Percentiles rank a stretch among this genome's conserved stretches.
phyloP scores from a whole-genome alignment of 2,888 invertebrate genomes.

The Anagyrus pseudococci region DNA sequence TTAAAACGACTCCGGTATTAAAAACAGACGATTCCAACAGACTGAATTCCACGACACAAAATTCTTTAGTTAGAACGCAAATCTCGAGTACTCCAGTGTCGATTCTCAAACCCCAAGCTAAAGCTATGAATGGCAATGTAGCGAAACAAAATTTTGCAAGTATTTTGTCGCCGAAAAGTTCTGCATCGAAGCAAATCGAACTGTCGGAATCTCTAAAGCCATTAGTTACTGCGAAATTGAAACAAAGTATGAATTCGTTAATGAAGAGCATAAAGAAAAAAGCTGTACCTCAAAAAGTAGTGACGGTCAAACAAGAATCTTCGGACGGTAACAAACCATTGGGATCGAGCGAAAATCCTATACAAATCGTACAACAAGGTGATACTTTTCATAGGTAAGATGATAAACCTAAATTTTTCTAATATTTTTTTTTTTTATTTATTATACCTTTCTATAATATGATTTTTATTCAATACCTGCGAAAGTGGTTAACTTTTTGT shows the following conservation, averaged over 20 bases:
- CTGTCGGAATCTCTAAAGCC: constrained; percentile 22
- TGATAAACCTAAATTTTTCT: not conserved
- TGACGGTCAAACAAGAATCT: constrained; percentile 41
- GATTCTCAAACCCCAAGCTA: constrained; percentile 54
- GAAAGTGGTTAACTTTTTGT: too few species aligned
- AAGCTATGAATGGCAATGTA: constrained; percentile 38
- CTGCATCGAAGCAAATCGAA: constrained; percentile 14
- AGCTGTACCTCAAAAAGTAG: constrained; percentile 35
- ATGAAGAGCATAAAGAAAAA: constrained; percentile 39
- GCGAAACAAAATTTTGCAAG: constrained; percentile 36
- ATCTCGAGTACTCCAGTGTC: constrained; percentile 49
- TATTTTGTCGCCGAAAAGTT: constrained; percentile 17
- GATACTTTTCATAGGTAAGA: constrained; percentile 65
- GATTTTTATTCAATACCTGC: too few species aligned
- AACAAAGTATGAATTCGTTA: constrained; percentile 39
- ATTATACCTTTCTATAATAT: not conserved
- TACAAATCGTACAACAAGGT: constrained; percentile 68
- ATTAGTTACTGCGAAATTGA: constrained; percentile 33
- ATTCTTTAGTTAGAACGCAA: constrained; percentile 46
- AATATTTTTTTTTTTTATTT: not conserved
- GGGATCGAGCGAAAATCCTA: constrained; percentile 67
- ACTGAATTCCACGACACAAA: too few species aligned
- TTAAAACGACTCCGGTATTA: constrained; percentile 47
- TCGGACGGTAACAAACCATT: constrained; percentile 56
- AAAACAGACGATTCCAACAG: constrained; percentile 50